These are phyloP conservation scores for Lithophane socia DNA, from an alignment of 2,888 invertebrate genomes.

Conservation along the genomic window DNA sequence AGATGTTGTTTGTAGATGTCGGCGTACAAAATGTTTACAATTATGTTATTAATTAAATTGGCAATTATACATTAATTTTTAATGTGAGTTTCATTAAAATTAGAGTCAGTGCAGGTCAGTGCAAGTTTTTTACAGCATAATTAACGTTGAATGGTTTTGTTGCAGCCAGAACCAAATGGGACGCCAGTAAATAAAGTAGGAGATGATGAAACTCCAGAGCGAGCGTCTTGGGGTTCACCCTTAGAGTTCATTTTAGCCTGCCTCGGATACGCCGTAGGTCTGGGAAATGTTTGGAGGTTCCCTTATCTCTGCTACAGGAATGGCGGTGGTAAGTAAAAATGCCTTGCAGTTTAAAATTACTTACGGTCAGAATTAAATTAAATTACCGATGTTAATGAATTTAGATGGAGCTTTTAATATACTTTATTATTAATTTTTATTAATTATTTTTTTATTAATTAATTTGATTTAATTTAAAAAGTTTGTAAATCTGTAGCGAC, in stretches of 20 bases:
- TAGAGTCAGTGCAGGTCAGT: too few relatives aligned
- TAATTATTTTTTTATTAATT: too few relatives aligned
- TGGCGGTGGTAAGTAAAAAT: conserved; percentile 92
- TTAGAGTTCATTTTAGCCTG: conserved; percentile 94
- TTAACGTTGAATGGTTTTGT: conserved; percentile 50
- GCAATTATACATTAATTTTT: too few relatives aligned
- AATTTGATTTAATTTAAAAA: too few relatives aligned
- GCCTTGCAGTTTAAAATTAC: neutral
- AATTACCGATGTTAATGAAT: too few relatives aligned
- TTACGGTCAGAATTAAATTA: too few relatives aligned
- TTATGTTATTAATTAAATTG: too few relatives aligned
- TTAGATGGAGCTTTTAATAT: too few relatives aligned
- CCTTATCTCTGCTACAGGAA: conserved; percentile 95
- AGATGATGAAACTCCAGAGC: conserved; percentile 72
- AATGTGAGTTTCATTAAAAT: too few relatives aligned
- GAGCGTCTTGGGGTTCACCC: conserved; percentile 91
- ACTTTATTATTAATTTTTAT: too few relatives aligned
- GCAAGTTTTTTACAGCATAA: neutral
- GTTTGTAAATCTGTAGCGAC: neutral
- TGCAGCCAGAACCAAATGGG: conserved; percentile 73
- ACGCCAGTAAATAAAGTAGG: conserved; percentile 60
- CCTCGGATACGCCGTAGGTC: conserved; percentile 94
- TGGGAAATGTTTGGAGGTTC: conserved; percentile 95
- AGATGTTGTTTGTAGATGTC: too few relatives aligned
- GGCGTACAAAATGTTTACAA: too few relatives aligned